A percentile compares a stretch with the other conserved stretches of the same genome.
Evolutionary conservation across 2,888 invertebrate species (phyloP).

Genomic region (Himalopsyche anomala): DNA sequence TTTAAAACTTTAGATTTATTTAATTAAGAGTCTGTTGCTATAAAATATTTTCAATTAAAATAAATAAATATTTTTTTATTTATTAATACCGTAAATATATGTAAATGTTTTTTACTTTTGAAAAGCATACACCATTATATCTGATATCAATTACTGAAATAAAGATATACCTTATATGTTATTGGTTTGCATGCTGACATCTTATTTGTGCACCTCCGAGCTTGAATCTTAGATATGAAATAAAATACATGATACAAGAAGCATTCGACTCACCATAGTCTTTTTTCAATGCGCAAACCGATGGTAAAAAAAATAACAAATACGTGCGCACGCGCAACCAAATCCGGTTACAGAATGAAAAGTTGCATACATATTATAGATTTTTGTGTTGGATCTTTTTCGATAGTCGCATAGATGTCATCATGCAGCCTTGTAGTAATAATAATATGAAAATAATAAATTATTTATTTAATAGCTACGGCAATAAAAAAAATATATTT

Average conservation of each 20-base stretch:
- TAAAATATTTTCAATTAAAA: too few species aligned
- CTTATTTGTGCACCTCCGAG: constrained; percentile 22
- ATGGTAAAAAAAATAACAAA: neutral
- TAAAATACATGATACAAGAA: constrained; percentile 3
- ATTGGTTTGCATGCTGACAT: constrained; percentile 27
- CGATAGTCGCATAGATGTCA: constrained; percentile 14
- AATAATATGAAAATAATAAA: too few species aligned
- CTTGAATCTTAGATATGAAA: constrained; percentile 38
- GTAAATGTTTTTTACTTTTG: neutral
- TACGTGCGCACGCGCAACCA: constrained; percentile 6
- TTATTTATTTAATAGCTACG: too few species aligned
- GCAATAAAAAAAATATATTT: too few species aligned
- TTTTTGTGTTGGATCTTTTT: constrained; percentile 1
- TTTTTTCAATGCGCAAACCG: constrained; percentile 2
- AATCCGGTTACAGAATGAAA: constrained; percentile 32
- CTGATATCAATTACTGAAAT: neutral
- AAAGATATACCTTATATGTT: neutral
- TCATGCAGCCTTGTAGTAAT: neutral
- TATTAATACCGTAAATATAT: too few species aligned
- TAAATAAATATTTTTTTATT: too few species aligned
- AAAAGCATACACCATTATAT: neutral
- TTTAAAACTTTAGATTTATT: too few species aligned
- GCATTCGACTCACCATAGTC: neutral
- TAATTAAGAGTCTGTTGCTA: too few species aligned
- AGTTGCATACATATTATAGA: neutral